phyloP scores from a whole-genome alignment of 2,888 invertebrate species.

The Suillia variegata region DNA sequence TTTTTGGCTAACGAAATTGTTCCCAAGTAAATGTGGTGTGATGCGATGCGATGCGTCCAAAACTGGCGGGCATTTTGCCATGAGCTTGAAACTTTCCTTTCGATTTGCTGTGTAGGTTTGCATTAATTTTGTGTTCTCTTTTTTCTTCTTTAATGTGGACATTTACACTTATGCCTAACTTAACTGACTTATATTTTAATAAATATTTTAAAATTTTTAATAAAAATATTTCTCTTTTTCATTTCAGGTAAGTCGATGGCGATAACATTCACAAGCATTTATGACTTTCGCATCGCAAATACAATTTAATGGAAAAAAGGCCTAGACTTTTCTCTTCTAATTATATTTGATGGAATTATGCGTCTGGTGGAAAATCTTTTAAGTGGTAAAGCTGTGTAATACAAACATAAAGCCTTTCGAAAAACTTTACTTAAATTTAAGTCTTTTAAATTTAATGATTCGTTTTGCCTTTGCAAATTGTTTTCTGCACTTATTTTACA shows the following conservation, averaged over 20 bases:
- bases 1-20: not conserved
- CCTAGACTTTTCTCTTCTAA: too few relatives aligned
- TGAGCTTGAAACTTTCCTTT: not conserved
- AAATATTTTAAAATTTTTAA: not conserved
- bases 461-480: too few relatives aligned
- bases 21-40: not conserved
- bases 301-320: too few relatives aligned
- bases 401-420: too few relatives aligned
- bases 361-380: too few relatives aligned
- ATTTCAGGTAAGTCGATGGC: constrained; percentile 19
- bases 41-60: not conserved
- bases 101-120: not conserved
- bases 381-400: too few relatives aligned
- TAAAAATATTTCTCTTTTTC: constrained; percentile 2
- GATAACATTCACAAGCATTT: not conserved
- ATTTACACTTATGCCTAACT: not conserved
- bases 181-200: constrained; percentile 2
- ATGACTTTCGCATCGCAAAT: too few relatives aligned
- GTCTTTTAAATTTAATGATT: too few relatives aligned
- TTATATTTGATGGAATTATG: too few relatives aligned
- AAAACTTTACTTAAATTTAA: too few relatives aligned
- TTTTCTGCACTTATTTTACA: too few relatives aligned
- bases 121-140: not conserved
- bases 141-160: not conserved
- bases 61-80: not conserved